Percentiles rank a stretch among this genome's conserved stretches.
These are phyloP conservation scores for Cottoperca gobio DNA, from an alignment of 2,797 vertebrate species.

Conservation along the genomic window DNA sequence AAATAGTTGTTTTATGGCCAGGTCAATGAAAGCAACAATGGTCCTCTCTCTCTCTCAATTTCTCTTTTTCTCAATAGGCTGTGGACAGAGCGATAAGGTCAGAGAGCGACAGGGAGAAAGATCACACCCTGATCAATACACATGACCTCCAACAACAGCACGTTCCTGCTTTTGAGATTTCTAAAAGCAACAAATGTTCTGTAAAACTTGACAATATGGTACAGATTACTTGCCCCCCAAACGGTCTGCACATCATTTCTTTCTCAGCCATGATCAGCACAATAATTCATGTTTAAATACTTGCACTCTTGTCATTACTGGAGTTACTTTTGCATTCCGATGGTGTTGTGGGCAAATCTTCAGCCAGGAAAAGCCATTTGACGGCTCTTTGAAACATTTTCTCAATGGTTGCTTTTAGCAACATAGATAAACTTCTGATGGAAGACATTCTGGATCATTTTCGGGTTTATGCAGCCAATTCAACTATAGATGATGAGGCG, in stretches of 20 bases:
- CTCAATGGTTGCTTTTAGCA: background rate
- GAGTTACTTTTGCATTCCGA: background rate
- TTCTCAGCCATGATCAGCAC: no score
- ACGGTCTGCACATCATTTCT: no score
- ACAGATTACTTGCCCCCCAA: background rate
- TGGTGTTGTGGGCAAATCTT: background rate
- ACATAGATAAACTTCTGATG: background rate
- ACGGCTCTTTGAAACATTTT: background rate
- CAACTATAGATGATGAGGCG: background rate
- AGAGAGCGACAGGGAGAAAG: conserved; percentile 17
- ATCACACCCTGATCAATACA: conserved; percentile 33
- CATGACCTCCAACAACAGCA: background rate
- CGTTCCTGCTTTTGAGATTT: background rate
- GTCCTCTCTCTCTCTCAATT: conserved; percentile 32
- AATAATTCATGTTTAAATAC: background rate
- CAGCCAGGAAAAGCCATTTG: background rate
- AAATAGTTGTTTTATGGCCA: conserved; percentile 50
- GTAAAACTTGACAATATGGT: background rate
- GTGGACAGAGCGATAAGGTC: conserved; percentile 39
- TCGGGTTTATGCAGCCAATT: background rate
- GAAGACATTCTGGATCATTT: background rate
- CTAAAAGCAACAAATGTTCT: no score
- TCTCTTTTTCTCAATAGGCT: conserved; percentile 32
- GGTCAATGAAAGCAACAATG: conserved; percentile 55
- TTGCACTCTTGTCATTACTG: background rate